phyloP scores from a whole-genome alignment of 2,888 invertebrate genomes.

The Chrysomela aeneicollis region DNA sequence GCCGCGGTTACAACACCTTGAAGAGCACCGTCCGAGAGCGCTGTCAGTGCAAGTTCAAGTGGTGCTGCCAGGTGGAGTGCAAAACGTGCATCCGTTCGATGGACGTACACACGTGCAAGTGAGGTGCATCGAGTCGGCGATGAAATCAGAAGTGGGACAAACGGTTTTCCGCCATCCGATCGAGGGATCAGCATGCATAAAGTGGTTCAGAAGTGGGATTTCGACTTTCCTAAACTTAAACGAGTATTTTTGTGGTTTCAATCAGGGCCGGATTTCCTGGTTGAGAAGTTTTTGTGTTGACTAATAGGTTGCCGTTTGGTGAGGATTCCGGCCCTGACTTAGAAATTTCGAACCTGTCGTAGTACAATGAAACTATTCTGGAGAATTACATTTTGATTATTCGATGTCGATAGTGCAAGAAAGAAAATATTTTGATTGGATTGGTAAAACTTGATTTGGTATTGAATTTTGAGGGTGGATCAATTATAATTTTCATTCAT shows the following conservation, averaged over 20 bases:
- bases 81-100: conserved; percentile 82
- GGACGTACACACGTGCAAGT: conserved; percentile 90
- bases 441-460: neutral
- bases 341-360: neutral
- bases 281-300: too few species aligned
- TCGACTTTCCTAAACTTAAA: neutral
- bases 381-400: neutral
- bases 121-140: conserved; percentile 48
- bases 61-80: conserved; percentile 96
- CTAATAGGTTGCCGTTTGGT: neutral
- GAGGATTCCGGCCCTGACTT: neutral
- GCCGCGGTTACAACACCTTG: conserved; percentile 89
- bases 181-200: too few species aligned
- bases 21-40: conserved; percentile 79
- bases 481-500: too few species aligned
- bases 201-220: too few species aligned
- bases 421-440: neutral
- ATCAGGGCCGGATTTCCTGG: too few species aligned
- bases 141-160: conserved; percentile 5
- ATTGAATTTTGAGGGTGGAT: too few species aligned
- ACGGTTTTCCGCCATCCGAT: too few species aligned
- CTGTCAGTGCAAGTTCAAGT: conserved; percentile 94
- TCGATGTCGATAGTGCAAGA: neutral
- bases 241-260: too few species aligned
- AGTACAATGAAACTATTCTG: conserved; percentile 16